phyloP scores from a whole-genome alignment of 2,113 vertebrate genomes.

The Canis aureus region DNA sequence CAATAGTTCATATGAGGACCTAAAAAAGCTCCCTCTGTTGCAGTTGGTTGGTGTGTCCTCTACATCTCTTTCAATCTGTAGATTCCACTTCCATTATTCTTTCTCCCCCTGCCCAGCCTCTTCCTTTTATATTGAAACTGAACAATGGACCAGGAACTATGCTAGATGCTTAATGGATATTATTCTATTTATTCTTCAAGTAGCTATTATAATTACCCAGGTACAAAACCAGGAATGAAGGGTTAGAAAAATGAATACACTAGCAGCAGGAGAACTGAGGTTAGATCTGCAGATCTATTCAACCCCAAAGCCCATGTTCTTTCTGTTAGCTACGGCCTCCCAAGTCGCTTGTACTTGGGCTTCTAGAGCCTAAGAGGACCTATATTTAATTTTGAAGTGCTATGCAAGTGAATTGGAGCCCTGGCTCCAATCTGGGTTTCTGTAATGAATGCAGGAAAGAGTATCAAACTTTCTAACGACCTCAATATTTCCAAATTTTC shows the following conservation, averaged over 20 bases:
- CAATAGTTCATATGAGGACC: neutral
- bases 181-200: neutral
- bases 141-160: neutral
- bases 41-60: neutral
- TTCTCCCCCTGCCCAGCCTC: neutral
- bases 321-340: neutral
- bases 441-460: neutral
- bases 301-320: neutral
- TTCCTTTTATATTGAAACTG: neutral
- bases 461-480: neutral
- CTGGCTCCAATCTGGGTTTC: neutral
- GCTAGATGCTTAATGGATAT: neutral
- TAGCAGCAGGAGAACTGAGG: neutral
- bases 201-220: neutral
- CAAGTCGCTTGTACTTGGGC: neutral
- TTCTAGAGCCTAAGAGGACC: neutral
- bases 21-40: neutral
- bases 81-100: neutral
- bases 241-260: neutral
- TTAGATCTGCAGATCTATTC: neutral
- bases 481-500: neutral
- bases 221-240: neutral
- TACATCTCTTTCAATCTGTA: neutral
- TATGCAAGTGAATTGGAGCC: neutral
- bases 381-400: constrained; percentile 1